These are phyloP conservation scores for Agrochola litura DNA, from an alignment of 2,888 invertebrate species.

Conservation along the genomic window DNA sequence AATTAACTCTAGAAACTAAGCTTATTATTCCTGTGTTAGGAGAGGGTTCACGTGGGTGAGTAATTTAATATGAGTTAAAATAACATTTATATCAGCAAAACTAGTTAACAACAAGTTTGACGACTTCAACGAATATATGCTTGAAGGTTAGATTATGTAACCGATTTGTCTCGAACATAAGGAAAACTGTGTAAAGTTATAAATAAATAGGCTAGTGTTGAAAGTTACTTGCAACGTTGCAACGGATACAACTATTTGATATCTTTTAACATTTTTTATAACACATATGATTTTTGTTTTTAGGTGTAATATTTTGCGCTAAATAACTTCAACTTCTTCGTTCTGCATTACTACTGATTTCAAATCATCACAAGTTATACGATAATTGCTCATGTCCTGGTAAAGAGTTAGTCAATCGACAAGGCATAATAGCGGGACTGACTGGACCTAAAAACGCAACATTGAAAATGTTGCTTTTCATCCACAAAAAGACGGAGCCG, in stretches of 20 bases:
- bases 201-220: neutral
- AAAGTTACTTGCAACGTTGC: neutral
- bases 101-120: neutral
- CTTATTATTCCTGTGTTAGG: neutral
- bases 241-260: neutral
- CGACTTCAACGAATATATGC: neutral
- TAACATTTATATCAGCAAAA: neutral
- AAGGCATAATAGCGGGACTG: neutral
- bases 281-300: no score
- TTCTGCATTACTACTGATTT: neutral
- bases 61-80: neutral
- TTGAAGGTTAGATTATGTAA: constrained; percentile 1
- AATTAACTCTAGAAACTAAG: neutral
- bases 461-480: neutral
- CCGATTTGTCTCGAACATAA: neutral
- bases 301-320: neutral
- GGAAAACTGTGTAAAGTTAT: neutral
- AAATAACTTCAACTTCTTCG: neutral
- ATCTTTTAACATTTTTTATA: neutral
- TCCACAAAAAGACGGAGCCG: neutral
- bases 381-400: neutral
- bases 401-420: neutral
- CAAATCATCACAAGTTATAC: neutral
- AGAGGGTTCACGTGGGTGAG: neutral
- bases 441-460: neutral